Conservation (phyloP, 1,140 invertebrate species). For the Dinoponera quadriceps region DNA sequence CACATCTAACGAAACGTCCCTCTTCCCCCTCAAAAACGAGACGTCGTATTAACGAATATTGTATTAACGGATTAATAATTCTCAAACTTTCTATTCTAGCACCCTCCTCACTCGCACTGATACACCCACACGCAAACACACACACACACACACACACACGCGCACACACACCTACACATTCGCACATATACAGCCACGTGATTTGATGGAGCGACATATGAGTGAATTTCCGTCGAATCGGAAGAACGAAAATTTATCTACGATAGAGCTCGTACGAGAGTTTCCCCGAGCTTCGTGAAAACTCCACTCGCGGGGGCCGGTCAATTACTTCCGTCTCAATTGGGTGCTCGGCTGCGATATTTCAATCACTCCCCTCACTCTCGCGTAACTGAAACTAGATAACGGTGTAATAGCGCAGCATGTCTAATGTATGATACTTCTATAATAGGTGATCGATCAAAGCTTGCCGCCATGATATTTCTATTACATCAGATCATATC, state of each 20-base stretch:
- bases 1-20: too few relatives aligned
- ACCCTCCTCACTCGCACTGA: too few relatives aligned
- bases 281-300: background rate
- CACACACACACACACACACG: too few relatives aligned
- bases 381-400: slow-evolving; percentile 6
- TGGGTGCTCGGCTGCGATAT: background rate
- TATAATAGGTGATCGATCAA: slow-evolving; percentile 14
- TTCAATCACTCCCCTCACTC: slow-evolving; percentile 17
- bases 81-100: background rate
- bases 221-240: slow-evolving; percentile 8
- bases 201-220: background rate
- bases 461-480: too few relatives aligned
- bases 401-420: background rate
- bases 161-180: too few relatives aligned
- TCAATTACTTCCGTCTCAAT: slow-evolving; percentile 13
- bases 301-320: background rate
- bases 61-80: background rate
- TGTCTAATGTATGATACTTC: slow-evolving; percentile 14
- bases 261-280: background rate
- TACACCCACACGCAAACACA: too few relatives aligned
- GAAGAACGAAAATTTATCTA: slow-evolving; percentile 10
- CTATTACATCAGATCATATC: too few relatives aligned
- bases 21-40: too few relatives aligned
- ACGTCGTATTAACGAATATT: too few relatives aligned
- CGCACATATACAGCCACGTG: too few relatives aligned